Evolutionary conservation across 2,113 vertebrate genomes (phyloP).

Genomic region (Dicaeum eximium): DNA sequence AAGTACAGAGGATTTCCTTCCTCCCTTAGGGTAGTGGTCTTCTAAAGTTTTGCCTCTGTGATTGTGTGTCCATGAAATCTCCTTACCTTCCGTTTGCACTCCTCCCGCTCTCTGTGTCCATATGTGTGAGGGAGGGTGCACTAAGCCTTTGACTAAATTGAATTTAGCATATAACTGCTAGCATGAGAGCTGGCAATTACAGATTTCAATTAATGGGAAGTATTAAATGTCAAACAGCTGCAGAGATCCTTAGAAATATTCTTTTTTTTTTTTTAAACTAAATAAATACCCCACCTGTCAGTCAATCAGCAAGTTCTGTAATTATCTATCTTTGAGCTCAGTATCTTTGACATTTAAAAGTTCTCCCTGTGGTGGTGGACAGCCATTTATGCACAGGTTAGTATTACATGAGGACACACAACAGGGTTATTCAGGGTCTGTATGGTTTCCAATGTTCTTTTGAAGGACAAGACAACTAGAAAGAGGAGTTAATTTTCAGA

Average conservation of each 20-base stretch:
- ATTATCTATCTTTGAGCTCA: neutral
- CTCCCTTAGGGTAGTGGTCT: neutral
- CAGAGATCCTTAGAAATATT: neutral
- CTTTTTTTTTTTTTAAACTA: neutral
- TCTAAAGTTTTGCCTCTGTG: neutral
- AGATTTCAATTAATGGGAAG: neutral
- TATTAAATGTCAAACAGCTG: conserved; percentile 3
- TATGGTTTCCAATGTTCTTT: neutral
- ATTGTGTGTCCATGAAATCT: neutral
- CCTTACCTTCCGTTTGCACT: neutral
- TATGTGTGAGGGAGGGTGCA: neutral
- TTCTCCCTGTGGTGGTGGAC: neutral
- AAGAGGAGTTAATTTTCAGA: neutral
- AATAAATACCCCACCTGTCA: neutral
- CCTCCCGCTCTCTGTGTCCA: fast-evolving
- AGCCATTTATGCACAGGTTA: neutral
- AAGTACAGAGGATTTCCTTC: neutral
- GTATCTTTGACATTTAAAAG: neutral
- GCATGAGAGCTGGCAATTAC: neutral
- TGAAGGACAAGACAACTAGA: neutral
- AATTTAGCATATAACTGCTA: conserved; percentile 1
- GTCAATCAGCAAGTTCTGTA: neutral
- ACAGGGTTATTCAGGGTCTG: neutral
- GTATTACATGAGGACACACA: neutral
- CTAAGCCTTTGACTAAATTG: neutral